These are phyloP conservation scores for Corydoras maculifer DNA, from an alignment of 2,113 vertebrate genomes.

Conservation along the genomic window DNA sequence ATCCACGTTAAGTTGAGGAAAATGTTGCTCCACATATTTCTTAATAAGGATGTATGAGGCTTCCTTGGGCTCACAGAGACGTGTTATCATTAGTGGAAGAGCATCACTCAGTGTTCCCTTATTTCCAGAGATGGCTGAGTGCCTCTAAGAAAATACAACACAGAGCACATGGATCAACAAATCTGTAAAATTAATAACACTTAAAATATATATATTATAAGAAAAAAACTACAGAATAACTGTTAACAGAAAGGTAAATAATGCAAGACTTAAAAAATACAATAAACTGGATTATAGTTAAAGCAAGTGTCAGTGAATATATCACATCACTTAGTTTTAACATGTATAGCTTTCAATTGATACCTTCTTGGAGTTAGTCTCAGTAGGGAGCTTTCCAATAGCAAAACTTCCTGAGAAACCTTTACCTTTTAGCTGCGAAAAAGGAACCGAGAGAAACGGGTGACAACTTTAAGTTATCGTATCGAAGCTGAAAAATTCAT, in stretches of 20 bases:
- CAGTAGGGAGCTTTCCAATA: conserved; percentile 76
- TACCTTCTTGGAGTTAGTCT: conserved; percentile 74
- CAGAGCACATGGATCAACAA: not conserved
- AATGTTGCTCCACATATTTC: conserved; percentile 94
- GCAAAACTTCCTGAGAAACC: conserved; percentile 91
- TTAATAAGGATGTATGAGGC: conserved; percentile 94
- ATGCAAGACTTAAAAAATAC: no score
- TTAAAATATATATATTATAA: no score
- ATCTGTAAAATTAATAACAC: no score
- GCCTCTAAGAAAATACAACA: conserved; percentile 58
- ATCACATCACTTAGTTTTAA: not conserved
- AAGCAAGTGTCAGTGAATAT: no score
- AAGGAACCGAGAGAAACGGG: conserved; percentile 1
- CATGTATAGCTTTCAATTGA: not conserved
- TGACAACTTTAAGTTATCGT: not conserved
- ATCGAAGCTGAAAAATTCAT: no score
- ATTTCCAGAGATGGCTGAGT: conserved; percentile 23
- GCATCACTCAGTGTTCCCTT: conserved; percentile 82
- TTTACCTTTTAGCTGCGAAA: conserved; percentile 81
- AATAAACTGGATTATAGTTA: no score
- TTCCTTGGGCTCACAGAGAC: conserved; percentile 95
- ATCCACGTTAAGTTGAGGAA: conserved; percentile 85
- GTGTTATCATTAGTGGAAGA: conserved; percentile 91
- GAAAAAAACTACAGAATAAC: no score
- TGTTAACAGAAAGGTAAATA: no score